Percentiles rank a stretch among this genome's conserved stretches.
Conservation (phyloP, 2,888 invertebrate genomes). For the Netelia inedita region DNA sequence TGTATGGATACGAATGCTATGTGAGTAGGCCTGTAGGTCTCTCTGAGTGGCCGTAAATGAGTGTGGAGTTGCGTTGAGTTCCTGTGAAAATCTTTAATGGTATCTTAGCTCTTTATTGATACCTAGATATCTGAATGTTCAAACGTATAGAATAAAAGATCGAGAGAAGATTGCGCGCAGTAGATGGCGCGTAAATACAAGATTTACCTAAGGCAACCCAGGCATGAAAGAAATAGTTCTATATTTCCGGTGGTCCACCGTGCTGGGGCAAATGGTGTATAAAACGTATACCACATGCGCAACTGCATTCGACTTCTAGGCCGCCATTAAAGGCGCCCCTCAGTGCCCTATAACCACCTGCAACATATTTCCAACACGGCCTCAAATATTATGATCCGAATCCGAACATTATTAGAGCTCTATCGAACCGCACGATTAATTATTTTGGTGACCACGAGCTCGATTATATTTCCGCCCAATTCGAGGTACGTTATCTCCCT, state of each 20-base stretch:
- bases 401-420: slow-evolving; percentile 81
- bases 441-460: slow-evolving; percentile 74
- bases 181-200: slow-evolving; percentile 61
- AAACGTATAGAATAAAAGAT: neutral
- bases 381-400: slow-evolving; percentile 74
- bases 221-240: slow-evolving; percentile 74
- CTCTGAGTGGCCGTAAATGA: no score
- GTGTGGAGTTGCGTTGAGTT: no score
- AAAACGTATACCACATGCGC: slow-evolving; percentile 65
- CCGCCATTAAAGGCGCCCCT: slow-evolving; percentile 57
- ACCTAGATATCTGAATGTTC: neutral
- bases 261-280: slow-evolving; percentile 62
- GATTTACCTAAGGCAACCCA: slow-evolving; percentile 32
- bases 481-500: slow-evolving; percentile 72
- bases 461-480: slow-evolving; percentile 82
- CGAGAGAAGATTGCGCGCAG: slow-evolving; percentile 50
- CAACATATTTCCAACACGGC: slow-evolving; percentile 65
- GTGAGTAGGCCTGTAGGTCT: no score
- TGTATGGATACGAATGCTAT: no score
- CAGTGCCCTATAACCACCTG: slow-evolving; percentile 72
- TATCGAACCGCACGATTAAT: slow-evolving; percentile 79
- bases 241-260: slow-evolving; percentile 75
- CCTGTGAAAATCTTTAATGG: no score
- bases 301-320: slow-evolving; percentile 58
- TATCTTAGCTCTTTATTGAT: no score